Conservation (phyloP, 2,888 invertebrate species). For the Plebejus melissa region DNA sequence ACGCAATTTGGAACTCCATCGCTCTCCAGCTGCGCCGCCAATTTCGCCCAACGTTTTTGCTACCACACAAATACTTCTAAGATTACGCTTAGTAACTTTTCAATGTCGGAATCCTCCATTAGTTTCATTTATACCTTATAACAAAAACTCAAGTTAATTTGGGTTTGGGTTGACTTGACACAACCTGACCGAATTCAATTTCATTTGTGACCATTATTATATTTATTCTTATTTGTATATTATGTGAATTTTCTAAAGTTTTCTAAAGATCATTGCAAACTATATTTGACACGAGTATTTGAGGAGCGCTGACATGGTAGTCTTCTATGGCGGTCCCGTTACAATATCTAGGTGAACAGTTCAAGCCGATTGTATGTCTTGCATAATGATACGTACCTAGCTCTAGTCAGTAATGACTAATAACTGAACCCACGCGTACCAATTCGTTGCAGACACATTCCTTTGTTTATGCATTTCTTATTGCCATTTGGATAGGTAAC, state of each 20-base stretch:
- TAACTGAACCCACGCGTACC: conserved; percentile 6
- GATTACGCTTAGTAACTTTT: not conserved
- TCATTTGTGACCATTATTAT: not conserved
- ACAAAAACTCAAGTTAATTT: not conserved
- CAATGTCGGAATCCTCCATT: not conserved
- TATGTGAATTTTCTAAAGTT: not conserved
- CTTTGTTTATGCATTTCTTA: conserved; percentile 9
- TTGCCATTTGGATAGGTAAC: not conserved
- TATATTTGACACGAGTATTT: not conserved
- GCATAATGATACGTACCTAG: conserved; percentile 13
- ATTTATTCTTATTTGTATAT: not conserved
- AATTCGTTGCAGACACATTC: not conserved
- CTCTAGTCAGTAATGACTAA: conserved; percentile 7
- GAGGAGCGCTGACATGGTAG: not conserved
- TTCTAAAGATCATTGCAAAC: not conserved
- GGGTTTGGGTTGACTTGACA: not conserved
- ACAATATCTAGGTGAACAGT: conserved; percentile 11
- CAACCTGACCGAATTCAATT: not conserved
- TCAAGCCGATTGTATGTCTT: conserved; percentile 7
- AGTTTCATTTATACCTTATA: too few relatives aligned
- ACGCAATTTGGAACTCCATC: conserved; percentile 3
- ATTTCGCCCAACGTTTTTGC: not conserved
- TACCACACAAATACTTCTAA: not conserved
- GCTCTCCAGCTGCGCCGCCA: conserved; percentile 3
- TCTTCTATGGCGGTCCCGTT: conserved; percentile 10